These are phyloP conservation scores for Ostrea edulis DNA, from an alignment of 1,140 invertebrate species.

Conservation along the genomic window DNA sequence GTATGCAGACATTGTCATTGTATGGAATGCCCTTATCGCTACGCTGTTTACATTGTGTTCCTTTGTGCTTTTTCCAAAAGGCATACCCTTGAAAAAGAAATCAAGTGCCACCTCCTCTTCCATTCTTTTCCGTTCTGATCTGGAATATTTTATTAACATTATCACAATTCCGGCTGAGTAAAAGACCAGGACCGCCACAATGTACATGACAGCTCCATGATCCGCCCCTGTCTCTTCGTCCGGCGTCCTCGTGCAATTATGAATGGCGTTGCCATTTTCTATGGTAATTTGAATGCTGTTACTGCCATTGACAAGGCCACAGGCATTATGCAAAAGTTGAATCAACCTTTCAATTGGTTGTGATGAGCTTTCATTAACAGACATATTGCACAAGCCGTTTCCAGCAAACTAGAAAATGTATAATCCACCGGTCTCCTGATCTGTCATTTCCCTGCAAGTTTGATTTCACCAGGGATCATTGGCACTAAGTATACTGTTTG, in stretches of 20 bases:
- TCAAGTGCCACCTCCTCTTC: constrained; percentile 75
- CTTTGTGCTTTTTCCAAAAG: constrained; percentile 65
- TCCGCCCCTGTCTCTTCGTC: constrained; percentile 52
- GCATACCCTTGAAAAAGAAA: constrained; percentile 75
- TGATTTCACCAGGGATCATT: not conserved
- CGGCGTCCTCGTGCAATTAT: not conserved
- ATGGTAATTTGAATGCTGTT: constrained; percentile 35
- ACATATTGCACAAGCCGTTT: constrained; percentile 7
- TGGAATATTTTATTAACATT: constrained; percentile 75
- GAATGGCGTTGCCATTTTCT: constrained; percentile 7
- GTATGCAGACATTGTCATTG: constrained; percentile 70
- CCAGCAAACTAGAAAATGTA: not conserved
- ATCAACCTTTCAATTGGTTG: constrained; percentile 32
- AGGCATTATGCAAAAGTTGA: constrained; percentile 18
- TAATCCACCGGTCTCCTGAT: not conserved
- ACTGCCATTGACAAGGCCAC: constrained; percentile 12
- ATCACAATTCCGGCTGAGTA: constrained; percentile 75
- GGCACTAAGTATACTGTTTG: constrained; percentile 7
- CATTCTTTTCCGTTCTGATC: constrained; percentile 71
- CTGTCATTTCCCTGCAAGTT: constrained; percentile 1
- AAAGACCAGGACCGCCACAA: constrained; percentile 74
- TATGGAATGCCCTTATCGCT: constrained; percentile 75
- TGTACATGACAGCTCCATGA: constrained; percentile 73
- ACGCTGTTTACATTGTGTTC: constrained; percentile 72
- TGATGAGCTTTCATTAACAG: constrained; percentile 12